Evolutionary conservation across 2,888 invertebrate genomes (phyloP).

Genomic region (Anthrax anthrax): DNA sequence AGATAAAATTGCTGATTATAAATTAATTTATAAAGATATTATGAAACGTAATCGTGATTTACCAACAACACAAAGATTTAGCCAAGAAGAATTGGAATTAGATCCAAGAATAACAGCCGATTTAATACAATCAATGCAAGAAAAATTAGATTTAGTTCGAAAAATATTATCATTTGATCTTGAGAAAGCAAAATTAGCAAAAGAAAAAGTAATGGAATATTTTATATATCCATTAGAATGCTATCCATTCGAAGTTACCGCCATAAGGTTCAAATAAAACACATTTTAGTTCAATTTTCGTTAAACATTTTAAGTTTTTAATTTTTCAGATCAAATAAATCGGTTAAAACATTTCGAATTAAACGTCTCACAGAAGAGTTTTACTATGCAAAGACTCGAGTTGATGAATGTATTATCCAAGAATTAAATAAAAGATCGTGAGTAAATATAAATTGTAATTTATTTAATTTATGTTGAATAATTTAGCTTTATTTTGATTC

Average conservation of each 20-base stretch:
- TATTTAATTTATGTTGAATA: too few species aligned
- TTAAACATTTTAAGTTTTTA: not conserved
- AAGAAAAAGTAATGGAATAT: slow-evolving; percentile 47
- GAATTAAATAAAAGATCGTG: slow-evolving; percentile 33
- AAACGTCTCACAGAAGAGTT: slow-evolving; percentile 45
- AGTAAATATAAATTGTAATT: too few species aligned
- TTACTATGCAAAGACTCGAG: slow-evolving; percentile 39
- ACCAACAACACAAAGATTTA: slow-evolving; percentile 42
- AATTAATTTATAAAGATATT: slow-evolving; percentile 43
- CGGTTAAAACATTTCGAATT: slow-evolving; percentile 47
- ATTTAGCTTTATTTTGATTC: too few species aligned
- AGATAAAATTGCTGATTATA: slow-evolving; percentile 39
- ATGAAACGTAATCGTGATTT: slow-evolving; percentile 41
- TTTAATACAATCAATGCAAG: slow-evolving; percentile 42
- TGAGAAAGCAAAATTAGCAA: slow-evolving; percentile 49
- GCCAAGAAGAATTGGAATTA: slow-evolving; percentile 47
- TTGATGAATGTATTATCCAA: slow-evolving; percentile 43
- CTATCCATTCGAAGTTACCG: slow-evolving; percentile 44
- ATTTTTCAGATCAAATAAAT: slow-evolving; percentile 20
- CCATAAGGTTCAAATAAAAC: slow-evolving; percentile 36
- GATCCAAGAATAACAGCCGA: slow-evolving; percentile 51
- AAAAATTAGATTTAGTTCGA: slow-evolving; percentile 46
- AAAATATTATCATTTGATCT: slow-evolving; percentile 54
- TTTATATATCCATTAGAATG: slow-evolving; percentile 53
- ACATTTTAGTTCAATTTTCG: not conserved